These are phyloP conservation scores for Eupithecia abbreviata DNA, from an alignment of 2,888 invertebrate genomes.

Conservation along the genomic window DNA sequence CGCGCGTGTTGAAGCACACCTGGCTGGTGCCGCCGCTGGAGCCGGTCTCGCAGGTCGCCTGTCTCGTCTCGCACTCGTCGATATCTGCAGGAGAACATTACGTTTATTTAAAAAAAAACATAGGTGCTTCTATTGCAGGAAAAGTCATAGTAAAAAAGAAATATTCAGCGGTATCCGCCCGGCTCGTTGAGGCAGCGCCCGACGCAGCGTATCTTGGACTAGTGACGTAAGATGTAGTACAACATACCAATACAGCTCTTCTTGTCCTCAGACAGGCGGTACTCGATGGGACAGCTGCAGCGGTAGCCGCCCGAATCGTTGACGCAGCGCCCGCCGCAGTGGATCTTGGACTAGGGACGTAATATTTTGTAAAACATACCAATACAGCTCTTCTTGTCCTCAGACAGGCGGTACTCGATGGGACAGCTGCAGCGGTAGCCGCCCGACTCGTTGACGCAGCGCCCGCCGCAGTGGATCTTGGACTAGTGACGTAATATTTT, in stretches of 20 bases:
- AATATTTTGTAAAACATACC: slow-evolving; percentile 80
- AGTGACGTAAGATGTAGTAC: slow-evolving; percentile 11
- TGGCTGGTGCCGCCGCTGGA: slow-evolving; percentile 81
- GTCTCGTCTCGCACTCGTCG: slow-evolving; percentile 91
- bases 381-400: slow-evolving; percentile 91
- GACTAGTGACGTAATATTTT: slow-evolving; percentile 75
- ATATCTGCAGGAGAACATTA: slow-evolving; percentile 71
- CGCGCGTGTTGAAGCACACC: slow-evolving; percentile 95
- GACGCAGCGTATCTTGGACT: too few species aligned
- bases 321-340: slow-evolving; percentile 85
- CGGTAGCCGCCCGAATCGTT: too few species aligned
- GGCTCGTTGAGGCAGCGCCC: too few species aligned
- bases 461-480: slow-evolving; percentile 88
- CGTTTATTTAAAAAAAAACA: too few species aligned
- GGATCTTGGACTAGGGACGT: too few species aligned
- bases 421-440: slow-evolving; percentile 93
- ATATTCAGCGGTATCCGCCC: not conserved
- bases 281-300: slow-evolving; percentile 90
- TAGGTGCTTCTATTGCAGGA: too few species aligned
- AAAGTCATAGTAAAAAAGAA: too few species aligned
- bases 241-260: slow-evolving; percentile 91
- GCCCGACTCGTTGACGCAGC: slow-evolving; percentile 93
- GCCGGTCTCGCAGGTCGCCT: slow-evolving; percentile 88
- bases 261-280: slow-evolving; percentile 88
- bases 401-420: slow-evolving; percentile 88